Evolutionary conservation across 2,888 invertebrate species (phyloP).

Genomic region (Clostera curtula): DNA sequence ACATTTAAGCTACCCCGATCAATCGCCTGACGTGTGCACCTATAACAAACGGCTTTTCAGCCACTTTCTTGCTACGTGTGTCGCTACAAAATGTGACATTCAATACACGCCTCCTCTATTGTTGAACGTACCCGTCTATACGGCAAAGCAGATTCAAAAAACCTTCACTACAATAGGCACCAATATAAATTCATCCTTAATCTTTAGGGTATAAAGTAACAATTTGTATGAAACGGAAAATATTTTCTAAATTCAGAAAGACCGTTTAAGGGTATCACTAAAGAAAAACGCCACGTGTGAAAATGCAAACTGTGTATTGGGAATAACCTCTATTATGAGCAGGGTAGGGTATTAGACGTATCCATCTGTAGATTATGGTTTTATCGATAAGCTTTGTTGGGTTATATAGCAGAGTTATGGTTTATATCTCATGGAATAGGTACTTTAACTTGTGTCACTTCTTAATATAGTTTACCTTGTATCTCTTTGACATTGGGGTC

Average conservation of each 20-base stretch:
- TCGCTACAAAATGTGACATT: conserved; percentile 33
- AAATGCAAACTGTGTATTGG: conserved; percentile 23
- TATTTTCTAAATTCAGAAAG: conserved; percentile 11
- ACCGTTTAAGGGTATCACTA: conserved; percentile 14
- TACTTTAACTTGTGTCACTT: no score
- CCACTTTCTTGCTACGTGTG: conserved; percentile 29
- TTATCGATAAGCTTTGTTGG: conserved; percentile 7
- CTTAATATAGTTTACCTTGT: no score
- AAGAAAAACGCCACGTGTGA: conserved; percentile 23
- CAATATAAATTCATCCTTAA: conserved; percentile 6
- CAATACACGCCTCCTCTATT: conserved; percentile 30
- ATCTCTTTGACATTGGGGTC: no score
- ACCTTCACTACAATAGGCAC: conserved; percentile 7
- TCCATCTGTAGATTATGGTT: conserved; percentile 10
- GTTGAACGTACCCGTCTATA: conserved; percentile 27
- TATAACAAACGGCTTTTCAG: conserved; percentile 22
- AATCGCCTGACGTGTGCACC: conserved; percentile 13
- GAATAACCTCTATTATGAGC: conserved; percentile 17
- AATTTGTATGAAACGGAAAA: neutral
- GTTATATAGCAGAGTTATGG: neutral
- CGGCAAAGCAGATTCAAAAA: conserved; percentile 16
- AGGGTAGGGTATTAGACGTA: conserved; percentile 13
- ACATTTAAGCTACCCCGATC: conserved; percentile 13
- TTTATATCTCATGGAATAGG: no score
- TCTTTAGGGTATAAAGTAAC: neutral